Percentiles rank a stretch among this genome's conserved stretches.
Conservation (phyloP, 2,888 invertebrate species). For the Ecliptopera silaceata region DNA sequence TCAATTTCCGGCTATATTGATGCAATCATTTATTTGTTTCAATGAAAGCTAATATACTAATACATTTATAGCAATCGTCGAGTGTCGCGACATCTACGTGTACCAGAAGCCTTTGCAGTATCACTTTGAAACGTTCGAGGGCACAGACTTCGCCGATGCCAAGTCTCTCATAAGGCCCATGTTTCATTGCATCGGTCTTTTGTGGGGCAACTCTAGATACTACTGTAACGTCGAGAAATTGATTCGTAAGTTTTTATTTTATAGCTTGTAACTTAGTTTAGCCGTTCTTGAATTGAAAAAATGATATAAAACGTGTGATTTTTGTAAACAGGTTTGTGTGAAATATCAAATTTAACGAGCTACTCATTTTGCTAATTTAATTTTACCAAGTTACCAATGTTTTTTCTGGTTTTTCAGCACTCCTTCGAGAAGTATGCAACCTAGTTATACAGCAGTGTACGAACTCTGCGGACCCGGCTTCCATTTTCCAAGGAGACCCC, state of each 20-base stretch:
- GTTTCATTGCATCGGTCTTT: conserved; percentile 90
- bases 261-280: background rate
- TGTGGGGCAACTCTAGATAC: conserved; percentile 93
- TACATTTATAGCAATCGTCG: conserved; percentile 84
- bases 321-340: too few relatives aligned
- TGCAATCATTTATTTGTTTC: too few relatives aligned
- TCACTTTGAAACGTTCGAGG: conserved; percentile 88
- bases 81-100: conserved; percentile 92
- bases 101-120: conserved; percentile 88
- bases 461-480: conserved; percentile 88
- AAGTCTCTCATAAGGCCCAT: conserved; percentile 85
- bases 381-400: too few relatives aligned
- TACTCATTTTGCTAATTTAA: too few relatives aligned
- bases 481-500: conserved; percentile 93
- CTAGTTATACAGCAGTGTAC: conserved; percentile 89
- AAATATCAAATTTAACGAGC: too few relatives aligned
- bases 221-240: conserved; percentile 85
- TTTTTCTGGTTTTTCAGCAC: conserved; percentile 65
- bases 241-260: conserved; percentile 64
- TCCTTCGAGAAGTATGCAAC: conserved; percentile 91
- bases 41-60: background rate
- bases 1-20: too few relatives aligned
- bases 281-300: too few relatives aligned
- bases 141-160: conserved; percentile 86
- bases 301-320: too few relatives aligned